Evolutionary conservation across 2,888 invertebrate species (phyloP), one percentile per base, ranked within the genome.

Genomic region (Spisula solida): DNA sequence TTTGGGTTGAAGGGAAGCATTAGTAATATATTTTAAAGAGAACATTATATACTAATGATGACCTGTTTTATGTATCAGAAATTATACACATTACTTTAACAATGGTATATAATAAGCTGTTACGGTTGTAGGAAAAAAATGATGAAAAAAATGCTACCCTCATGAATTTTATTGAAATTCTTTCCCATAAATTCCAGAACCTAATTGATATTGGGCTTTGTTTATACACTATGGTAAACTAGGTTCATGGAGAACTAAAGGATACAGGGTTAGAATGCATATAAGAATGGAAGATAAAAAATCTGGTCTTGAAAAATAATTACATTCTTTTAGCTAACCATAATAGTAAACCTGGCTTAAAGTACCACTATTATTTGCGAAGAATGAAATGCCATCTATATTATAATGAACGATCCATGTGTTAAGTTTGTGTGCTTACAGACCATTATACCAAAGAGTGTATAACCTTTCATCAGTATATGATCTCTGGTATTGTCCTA

Each of bases 101-200:
- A 31, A 75, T 75, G 75, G 75, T 75, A 34, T 75, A 34, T 8
- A 41, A 41, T 41, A 41, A 41, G 41, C 75, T 31, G 31, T 31
- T 75, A 75, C 34, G 25, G 31, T 75, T 18, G 31, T 16, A 34
- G 31, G 75, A 75, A 75, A 75, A 75, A 75, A 34, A 5, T 41
- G 34, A 75, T 75, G 75, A 34, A 75, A 75, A n/a, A 31, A 75
- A 75, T 75, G 34, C 14, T 75, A 75, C 16, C 6, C 75, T 75
- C 75, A 75, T 75, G 75, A 75, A 75, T 31, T 75, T 75, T 75
- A 75, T 75, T 75, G 75, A 75, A 75, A 75, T 75, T 75, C 34
- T 75, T 34, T 29, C 16, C 34, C 70, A 70, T 70, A 70, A 70
- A 70, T 31, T 70, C 70, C 70, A 12, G 29, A 14, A 2, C 14